Evolutionary conservation across 2,113 vertebrate genomes (phyloP).

Genomic region (Melanostigma gelatinosum): DNA sequence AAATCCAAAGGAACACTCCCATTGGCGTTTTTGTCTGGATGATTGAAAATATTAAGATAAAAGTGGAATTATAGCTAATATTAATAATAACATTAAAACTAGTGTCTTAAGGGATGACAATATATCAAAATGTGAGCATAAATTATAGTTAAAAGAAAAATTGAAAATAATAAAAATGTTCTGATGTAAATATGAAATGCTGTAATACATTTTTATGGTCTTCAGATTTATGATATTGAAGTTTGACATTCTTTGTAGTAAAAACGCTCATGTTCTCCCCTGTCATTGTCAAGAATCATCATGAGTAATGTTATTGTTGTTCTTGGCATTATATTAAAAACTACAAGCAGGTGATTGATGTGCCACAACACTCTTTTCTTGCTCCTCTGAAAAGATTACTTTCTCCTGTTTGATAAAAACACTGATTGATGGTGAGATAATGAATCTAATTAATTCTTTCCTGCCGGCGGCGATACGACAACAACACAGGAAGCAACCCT

Average conservation of each 20-base stretch:
- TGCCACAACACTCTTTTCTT: background rate
- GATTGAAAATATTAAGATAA: background rate
- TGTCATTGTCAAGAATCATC: background rate
- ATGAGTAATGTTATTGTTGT: background rate
- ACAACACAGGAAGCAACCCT: constrained; percentile 25
- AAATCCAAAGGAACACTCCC: background rate
- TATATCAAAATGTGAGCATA: background rate
- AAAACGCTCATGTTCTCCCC: background rate
- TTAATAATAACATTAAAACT: background rate
- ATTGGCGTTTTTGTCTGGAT: background rate
- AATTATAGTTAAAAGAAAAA: background rate
- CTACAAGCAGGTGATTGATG: background rate
- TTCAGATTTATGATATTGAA: background rate
- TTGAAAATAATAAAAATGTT: background rate
- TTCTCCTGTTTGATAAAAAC: constrained; percentile 16
- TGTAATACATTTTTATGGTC: background rate
- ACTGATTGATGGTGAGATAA: constrained; percentile 34
- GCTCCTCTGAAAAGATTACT: constrained; percentile 7
- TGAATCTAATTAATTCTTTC: constrained; percentile 32
- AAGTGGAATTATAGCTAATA: background rate
- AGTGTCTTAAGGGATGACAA: too few relatives aligned
- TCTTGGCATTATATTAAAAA: background rate
- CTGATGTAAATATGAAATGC: background rate
- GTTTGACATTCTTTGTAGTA: background rate
- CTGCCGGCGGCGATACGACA: background rate